Conservation (phyloP, 2,888 invertebrate genomes). For the Horisme vitalbata region DNA sequence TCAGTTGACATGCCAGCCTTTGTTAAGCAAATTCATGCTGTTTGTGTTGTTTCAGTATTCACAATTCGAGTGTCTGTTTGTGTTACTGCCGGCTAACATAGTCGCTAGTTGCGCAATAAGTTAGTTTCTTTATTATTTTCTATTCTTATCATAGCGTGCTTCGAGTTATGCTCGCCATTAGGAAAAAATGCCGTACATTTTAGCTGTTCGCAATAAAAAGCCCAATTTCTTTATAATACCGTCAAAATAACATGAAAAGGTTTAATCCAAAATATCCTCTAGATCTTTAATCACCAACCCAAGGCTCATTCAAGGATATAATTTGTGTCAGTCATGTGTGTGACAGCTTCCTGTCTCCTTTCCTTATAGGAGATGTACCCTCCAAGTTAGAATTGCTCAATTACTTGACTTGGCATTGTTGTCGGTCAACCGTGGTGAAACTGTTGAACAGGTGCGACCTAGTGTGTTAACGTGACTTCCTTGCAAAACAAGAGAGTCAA, state of each 20-base stretch:
- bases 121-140: slow-evolving; percentile 52
- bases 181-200: slow-evolving; percentile 16
- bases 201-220: neutral
- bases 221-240: no score
- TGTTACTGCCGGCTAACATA: slow-evolving; percentile 40
- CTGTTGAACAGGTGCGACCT: slow-evolving; percentile 67
- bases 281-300: neutral
- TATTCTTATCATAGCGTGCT: slow-evolving; percentile 51
- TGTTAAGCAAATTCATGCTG: slow-evolving; percentile 45
- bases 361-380: slow-evolving; percentile 69
- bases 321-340: slow-evolving; percentile 36
- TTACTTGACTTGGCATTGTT: slow-evolving; percentile 70
- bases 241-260: no score
- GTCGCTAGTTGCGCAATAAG: slow-evolving; percentile 47
- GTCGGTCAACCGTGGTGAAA: slow-evolving; percentile 66
- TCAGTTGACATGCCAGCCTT: slow-evolving; percentile 47
- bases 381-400: slow-evolving; percentile 67
- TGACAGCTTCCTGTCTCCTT: slow-evolving; percentile 62
- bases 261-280: neutral
- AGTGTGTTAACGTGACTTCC: slow-evolving; percentile 61
- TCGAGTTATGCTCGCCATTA: slow-evolving; percentile 50
- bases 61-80: slow-evolving; percentile 40
- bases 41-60: slow-evolving; percentile 41
- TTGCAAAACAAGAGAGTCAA: slow-evolving; percentile 43
- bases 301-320: slow-evolving; percentile 11